These are phyloP conservation scores for Watersipora subatra DNA, from an alignment of 1,140 invertebrate genomes.

Conservation along the genomic window DNA sequence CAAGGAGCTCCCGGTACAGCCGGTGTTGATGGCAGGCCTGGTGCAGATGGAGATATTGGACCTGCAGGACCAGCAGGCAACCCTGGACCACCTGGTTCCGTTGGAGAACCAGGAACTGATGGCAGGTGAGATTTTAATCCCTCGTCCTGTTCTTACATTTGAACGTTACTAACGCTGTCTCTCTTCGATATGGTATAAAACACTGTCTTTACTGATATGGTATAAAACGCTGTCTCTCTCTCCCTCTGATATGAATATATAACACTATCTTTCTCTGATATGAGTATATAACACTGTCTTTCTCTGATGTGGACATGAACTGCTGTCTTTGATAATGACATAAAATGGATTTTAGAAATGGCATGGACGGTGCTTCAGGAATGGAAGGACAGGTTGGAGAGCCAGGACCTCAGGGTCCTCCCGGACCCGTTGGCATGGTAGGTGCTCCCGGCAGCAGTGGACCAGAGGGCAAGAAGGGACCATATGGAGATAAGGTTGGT, in stretches of 20 bases:
- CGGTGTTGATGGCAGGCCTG: not conserved
- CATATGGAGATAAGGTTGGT: not conserved
- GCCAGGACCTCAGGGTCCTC: not conserved
- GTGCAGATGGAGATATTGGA: not conserved
- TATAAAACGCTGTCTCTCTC: no score
- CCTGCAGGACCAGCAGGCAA: not conserved
- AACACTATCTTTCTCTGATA: no score
- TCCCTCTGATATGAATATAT: no score
- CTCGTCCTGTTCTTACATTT: no score
- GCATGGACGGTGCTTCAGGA: not conserved
- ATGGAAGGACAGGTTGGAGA: not conserved
- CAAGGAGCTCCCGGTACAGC: not conserved
- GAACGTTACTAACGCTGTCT: no score
- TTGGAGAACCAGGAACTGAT: not conserved
- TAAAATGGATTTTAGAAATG: no score
- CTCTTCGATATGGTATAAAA: no score
- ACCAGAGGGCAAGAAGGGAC: not conserved
- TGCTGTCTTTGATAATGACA: no score
- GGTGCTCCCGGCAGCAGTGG: not conserved
- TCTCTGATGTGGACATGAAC: no score
- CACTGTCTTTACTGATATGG: no score
- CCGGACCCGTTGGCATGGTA: not conserved
- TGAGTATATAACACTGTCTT: no score
- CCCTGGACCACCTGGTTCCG: not conserved
- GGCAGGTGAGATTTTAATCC: no score